Conservation (phyloP, 1,140 invertebrate species). For the Pseudomyrmex pallidus region DNA sequence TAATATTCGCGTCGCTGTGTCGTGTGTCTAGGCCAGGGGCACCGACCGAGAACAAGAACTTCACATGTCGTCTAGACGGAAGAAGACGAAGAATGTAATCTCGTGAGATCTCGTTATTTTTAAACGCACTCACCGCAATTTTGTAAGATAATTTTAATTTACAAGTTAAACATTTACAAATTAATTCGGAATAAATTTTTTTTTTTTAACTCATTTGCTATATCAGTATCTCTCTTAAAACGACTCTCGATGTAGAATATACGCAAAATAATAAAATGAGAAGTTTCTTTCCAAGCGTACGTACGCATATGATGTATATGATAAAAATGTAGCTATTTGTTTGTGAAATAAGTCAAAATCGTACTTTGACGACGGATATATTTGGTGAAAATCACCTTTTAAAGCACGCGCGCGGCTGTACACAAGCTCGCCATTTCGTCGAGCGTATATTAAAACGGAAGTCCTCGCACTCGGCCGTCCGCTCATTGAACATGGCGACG, state of each 20-base stretch:
- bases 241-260: background rate
- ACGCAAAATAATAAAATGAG: background rate
- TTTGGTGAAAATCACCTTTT: slow-evolving; percentile 35
- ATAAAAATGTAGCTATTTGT: background rate
- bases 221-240: too few species aligned
- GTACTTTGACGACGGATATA: slow-evolving; percentile 7
- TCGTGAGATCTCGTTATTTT: slow-evolving; percentile 6
- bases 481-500: slow-evolving; percentile 70
- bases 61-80: slow-evolving; percentile 8
- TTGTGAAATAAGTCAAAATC: background rate
- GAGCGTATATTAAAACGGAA: slow-evolving; percentile 70
- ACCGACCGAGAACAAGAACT: slow-evolving; percentile 48
- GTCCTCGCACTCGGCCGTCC: slow-evolving; percentile 63
- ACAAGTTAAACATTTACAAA: too few species aligned
- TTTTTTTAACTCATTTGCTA: too few species aligned
- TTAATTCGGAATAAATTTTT: too few species aligned
- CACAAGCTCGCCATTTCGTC: slow-evolving; percentile 21
- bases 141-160: too few species aligned
- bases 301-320: too few species aligned
- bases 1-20: slow-evolving; percentile 55
- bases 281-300: background rate
- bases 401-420: background rate
- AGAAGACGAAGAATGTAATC: slow-evolving; percentile 16
- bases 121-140: background rate
- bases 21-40: slow-evolving; percentile 46